Evolutionary conservation across 2,797 vertebrate genomes (phyloP).

Genomic region (Ispidina lecontei): DNA sequence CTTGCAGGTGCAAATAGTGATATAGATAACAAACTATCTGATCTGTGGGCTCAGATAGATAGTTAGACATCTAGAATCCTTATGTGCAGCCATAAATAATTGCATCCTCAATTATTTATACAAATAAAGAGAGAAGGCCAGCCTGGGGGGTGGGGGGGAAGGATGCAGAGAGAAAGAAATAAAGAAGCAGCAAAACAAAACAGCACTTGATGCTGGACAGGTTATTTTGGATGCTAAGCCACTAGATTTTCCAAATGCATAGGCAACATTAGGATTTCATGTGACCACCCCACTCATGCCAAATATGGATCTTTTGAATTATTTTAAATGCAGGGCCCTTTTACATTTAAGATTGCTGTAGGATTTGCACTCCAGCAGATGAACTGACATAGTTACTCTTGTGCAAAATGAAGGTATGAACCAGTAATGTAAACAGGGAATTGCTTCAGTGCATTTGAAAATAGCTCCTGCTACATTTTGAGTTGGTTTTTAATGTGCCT

Average conservation of each 20-base stretch:
- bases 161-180: background rate
- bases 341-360: background rate
- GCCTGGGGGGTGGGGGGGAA: background rate
- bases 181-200: background rate
- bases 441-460: background rate
- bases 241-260: background rate
- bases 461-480: background rate
- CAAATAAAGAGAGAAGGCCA: conserved; percentile 54
- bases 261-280: background rate
- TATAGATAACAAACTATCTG: conserved; percentile 72
- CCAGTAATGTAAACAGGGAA: background rate
- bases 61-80: conserved; percentile 69
- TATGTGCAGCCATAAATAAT: conserved; percentile 69
- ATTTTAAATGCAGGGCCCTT: background rate
- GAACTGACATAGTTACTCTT: background rate
- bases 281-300: background rate
- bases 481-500: background rate
- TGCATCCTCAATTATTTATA: conserved; percentile 67
- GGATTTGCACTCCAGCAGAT: background rate
- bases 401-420: conserved; percentile 11
- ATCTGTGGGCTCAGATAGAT: conserved; percentile 65
- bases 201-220: background rate
- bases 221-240: background rate
- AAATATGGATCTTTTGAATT: background rate
- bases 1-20: conserved; percentile 73